A percentile compares a stretch with the other conserved stretches of the same genome.
phyloP scores from a whole-genome alignment of 2,797 vertebrate genomes.

The Gastrophryne carolinensis region DNA sequence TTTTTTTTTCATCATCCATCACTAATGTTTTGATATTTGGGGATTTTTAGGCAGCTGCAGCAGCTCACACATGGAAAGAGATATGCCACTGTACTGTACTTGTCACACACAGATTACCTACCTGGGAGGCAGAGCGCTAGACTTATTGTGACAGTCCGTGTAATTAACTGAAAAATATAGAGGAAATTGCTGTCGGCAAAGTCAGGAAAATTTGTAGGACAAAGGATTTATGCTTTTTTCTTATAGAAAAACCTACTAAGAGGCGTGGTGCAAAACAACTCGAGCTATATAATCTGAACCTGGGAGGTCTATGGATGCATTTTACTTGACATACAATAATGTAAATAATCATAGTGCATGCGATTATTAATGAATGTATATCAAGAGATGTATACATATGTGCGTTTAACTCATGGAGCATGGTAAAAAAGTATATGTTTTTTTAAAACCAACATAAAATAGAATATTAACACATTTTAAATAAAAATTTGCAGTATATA shows the following conservation, averaged over 20 bases:
- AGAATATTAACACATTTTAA: too few species aligned
- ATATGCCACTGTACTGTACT: background rate
- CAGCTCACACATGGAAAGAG: constrained; percentile 2
- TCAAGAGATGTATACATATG: background rate
- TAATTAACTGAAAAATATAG: constrained; percentile 42
- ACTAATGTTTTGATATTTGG: background rate
- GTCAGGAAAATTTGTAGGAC: background rate
- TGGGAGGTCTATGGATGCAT: background rate
- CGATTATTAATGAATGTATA: too few species aligned
- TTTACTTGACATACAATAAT: background rate
- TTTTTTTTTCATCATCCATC: too few species aligned
- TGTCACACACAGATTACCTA: constrained; percentile 49
- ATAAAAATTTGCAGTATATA: too few species aligned
- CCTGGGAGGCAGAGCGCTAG: constrained; percentile 34
- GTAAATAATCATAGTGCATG: background rate
- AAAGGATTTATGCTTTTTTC: constrained; percentile 22
- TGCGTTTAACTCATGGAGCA: background rate
- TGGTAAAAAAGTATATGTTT: background rate
- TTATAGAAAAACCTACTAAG: background rate
- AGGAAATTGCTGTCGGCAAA: constrained; percentile 46
- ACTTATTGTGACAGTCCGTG: constrained; percentile 7
- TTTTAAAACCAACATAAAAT: too few species aligned
- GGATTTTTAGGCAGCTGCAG: background rate
- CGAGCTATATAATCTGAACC: background rate
- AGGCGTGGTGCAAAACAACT: background rate